Evolutionary conservation across 2,113 vertebrate genomes (phyloP).

Genomic region (Syrmaticus mikado): DNA sequence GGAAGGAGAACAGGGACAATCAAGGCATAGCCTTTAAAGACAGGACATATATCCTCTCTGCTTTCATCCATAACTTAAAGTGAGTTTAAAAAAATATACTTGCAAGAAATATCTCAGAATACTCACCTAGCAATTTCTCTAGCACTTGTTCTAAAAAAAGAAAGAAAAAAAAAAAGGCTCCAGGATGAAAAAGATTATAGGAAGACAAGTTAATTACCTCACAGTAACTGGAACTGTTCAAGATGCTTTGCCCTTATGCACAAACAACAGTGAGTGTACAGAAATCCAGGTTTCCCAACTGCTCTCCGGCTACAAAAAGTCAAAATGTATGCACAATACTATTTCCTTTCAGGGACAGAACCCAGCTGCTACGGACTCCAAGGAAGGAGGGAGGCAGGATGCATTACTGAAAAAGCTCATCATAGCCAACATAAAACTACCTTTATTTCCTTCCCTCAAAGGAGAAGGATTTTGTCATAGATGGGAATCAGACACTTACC

Average conservation of each 20-base stretch:
- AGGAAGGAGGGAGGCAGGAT: neutral
- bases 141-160: neutral
- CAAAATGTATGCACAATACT: neutral
- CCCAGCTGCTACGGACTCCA: neutral
- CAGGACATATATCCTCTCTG: neutral
- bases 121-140: constrained; percentile 5
- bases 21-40: constrained; percentile 47
- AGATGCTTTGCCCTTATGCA: neutral
- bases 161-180: neutral
- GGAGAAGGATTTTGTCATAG: neutral
- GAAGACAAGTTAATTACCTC: neutral
- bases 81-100: constrained; percentile 10
- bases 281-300: neutral
- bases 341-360: neutral
- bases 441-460: neutral
- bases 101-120: constrained; percentile 1
- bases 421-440: neutral
- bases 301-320: neutral
- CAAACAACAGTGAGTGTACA: neutral
- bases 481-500: neutral
- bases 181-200: neutral
- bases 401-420: neutral
- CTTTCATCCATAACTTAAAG: constrained; percentile 36
- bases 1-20: constrained; percentile 25
- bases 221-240: neutral